Evolutionary conservation across 2,888 invertebrate species (phyloP), one percentile per base, ranked within the genome.

Genomic region (Pinctada fucata): DNA sequence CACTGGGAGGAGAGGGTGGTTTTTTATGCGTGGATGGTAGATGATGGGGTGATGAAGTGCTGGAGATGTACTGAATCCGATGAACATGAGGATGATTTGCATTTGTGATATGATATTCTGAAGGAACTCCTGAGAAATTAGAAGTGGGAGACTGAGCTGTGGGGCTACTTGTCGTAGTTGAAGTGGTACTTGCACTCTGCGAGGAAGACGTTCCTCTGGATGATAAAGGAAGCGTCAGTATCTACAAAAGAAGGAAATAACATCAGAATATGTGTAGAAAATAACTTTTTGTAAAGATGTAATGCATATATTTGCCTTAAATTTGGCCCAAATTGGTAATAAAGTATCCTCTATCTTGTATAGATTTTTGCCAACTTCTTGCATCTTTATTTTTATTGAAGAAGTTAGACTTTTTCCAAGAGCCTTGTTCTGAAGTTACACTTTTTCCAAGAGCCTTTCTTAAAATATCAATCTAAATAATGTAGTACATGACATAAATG

Each of bases 151-250:
- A 89, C 79, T 88, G 87, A 69, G 90, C 90, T 51, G 87, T 86
- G 51, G 88, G 90, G 78, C 88, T 91, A 82, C 89, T 91, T 45
- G 90, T 91, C 47, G 90, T 91, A 73, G 91, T 91, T 16, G 92
- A 92, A 48, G 91, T 94, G 79, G 94, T 91, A 76, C 89, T 90
- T 51, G 88, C 88, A 45, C 89, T 88, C 82, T 90, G 89, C 3
- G 91, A 91, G 16, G 89, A 89, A 77, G 89, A 90, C 81, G 88
- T 91, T 51, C 97, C 90, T 95, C 95, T 83, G 95, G 96, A 96
- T 31, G 31, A 31, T 90, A 95, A 95, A 80, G 96, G 96, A 90
- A 98, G 95, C 93, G 97, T 96, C 90, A 97, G 94, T 87, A 97
- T 96, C 97, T 97, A 93, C 0, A 92, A 93, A 85, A 74, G 81